Conservation (phyloP, 2,113 vertebrate species). For the Progne subis region DNA sequence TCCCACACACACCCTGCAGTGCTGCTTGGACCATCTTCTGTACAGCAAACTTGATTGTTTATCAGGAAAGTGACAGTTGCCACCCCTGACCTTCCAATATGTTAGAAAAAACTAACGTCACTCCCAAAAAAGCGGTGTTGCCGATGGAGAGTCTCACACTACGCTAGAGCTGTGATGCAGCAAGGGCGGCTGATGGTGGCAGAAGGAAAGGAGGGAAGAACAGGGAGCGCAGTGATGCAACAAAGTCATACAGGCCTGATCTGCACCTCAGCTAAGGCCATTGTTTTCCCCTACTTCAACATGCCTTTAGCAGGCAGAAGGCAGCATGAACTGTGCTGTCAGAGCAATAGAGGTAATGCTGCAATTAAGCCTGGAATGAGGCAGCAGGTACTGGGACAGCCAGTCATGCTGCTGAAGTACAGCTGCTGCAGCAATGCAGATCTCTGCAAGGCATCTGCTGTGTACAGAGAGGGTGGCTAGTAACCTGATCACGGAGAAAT, state of each 20-base stretch:
- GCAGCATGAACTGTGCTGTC: background rate
- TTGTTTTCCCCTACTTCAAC: background rate
- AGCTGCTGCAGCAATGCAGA: background rate
- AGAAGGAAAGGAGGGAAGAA: background rate
- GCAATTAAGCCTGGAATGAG: background rate
- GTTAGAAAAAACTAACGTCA: background rate
- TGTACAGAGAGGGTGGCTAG: background rate
- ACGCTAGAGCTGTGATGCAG: background rate
- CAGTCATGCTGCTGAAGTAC: background rate
- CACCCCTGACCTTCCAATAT: background rate
- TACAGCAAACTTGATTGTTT: background rate
- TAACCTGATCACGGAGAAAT: background rate
- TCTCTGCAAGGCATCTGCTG: background rate
- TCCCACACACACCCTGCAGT: background rate
- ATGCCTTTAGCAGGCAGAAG: background rate
- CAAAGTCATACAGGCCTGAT: background rate
- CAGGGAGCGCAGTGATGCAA: background rate
- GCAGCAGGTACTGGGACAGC: background rate
- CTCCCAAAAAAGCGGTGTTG: accelerated
- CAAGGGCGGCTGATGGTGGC: background rate
- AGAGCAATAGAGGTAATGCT: background rate
- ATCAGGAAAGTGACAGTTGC: background rate
- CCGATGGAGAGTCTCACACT: background rate
- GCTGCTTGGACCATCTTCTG: background rate
- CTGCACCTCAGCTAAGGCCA: background rate